phyloP scores from a whole-genome alignment of 2,113 vertebrate species.

The Campylomormyrus numenius region DNA sequence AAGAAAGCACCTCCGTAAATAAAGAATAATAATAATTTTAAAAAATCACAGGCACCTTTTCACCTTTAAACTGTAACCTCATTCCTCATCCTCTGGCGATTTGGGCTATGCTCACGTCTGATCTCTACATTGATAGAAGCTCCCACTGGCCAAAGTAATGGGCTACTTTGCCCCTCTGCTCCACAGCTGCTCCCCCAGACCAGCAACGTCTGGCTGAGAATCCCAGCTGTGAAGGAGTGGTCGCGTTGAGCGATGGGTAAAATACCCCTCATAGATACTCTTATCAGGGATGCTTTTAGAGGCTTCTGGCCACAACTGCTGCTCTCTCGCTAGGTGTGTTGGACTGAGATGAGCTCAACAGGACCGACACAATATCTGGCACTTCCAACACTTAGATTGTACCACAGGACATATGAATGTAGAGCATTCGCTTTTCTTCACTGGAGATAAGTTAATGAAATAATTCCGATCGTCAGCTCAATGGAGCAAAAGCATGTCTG shows the following conservation, averaged over 20 bases:
- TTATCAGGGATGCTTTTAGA: slow-evolving; percentile 30
- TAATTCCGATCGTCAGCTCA: slow-evolving; percentile 27
- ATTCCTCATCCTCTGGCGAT: slow-evolving; percentile 18
- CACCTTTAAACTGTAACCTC: slow-evolving; percentile 33
- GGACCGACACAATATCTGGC: slow-evolving; percentile 55
- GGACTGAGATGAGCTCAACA: slow-evolving; percentile 20
- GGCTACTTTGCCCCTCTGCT: not conserved
- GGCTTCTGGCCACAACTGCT: slow-evolving; percentile 40
- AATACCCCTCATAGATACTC: not conserved
- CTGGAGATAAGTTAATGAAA: slow-evolving; percentile 34
- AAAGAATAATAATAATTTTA: not conserved
- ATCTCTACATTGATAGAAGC: not conserved
- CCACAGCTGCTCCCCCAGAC: not conserved
- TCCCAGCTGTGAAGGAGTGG: not conserved
- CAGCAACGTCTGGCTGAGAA: not conserved
- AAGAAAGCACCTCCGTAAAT: slow-evolving; percentile 31
- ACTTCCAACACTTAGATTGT: slow-evolving; percentile 78
- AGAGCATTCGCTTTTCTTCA: slow-evolving; percentile 63
- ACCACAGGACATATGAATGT: slow-evolving; percentile 96
- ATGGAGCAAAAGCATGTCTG: slow-evolving; percentile 31
- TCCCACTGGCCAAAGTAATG: not conserved
- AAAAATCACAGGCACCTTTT: slow-evolving; percentile 1
- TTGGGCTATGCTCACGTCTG: slow-evolving; percentile 12
- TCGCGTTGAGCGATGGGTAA: slow-evolving; percentile 1
- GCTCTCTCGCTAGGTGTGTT: slow-evolving; percentile 21